Percentiles rank a stretch among this genome's conserved stretches.
Conservation (phyloP, 2,888 invertebrate genomes). For the Siphlonurus alternatus region DNA sequence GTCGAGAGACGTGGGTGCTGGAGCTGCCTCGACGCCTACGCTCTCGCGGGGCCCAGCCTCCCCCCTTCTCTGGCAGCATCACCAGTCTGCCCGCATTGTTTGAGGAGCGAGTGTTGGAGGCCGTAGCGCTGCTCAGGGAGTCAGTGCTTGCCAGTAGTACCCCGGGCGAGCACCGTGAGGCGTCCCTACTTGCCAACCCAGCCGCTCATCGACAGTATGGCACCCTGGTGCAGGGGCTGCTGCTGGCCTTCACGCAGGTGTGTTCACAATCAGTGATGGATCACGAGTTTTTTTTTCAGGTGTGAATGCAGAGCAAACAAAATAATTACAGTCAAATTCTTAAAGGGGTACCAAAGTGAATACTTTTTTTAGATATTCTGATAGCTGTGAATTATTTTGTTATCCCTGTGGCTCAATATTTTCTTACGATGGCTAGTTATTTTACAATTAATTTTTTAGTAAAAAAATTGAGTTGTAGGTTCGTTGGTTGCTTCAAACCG, state of each 20-base stretch:
- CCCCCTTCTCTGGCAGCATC: not conserved
- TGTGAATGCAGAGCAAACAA: no score
- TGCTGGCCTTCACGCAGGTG: slow-evolving; percentile 27
- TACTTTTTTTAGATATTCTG: no score
- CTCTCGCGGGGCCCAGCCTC: not conserved
- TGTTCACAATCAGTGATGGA: no score
- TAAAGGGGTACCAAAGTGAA: no score
- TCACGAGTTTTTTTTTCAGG: no score
- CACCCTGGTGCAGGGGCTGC: slow-evolving; percentile 38
- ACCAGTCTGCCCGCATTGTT: slow-evolving; percentile 24
- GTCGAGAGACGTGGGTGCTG: slow-evolving; percentile 72
- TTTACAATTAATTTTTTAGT: no score
- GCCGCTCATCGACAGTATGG: slow-evolving; percentile 32
- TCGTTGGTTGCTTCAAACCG: no score
- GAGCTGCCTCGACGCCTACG: slow-evolving; percentile 45
- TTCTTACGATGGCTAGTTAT: no score
- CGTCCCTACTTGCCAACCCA: slow-evolving; percentile 34
- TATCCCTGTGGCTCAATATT: no score
- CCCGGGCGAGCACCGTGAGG: slow-evolving; percentile 49
- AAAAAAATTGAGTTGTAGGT: no score
- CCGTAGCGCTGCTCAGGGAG: slow-evolving; percentile 31
- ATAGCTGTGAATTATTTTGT: no score
- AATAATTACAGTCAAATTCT: no score
- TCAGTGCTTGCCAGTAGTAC: not conserved
- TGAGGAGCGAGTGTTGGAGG: slow-evolving; percentile 53